phyloP scores from a whole-genome alignment of 2,797 vertebrate genomes.

The Chelidonichthys spinosus region DNA sequence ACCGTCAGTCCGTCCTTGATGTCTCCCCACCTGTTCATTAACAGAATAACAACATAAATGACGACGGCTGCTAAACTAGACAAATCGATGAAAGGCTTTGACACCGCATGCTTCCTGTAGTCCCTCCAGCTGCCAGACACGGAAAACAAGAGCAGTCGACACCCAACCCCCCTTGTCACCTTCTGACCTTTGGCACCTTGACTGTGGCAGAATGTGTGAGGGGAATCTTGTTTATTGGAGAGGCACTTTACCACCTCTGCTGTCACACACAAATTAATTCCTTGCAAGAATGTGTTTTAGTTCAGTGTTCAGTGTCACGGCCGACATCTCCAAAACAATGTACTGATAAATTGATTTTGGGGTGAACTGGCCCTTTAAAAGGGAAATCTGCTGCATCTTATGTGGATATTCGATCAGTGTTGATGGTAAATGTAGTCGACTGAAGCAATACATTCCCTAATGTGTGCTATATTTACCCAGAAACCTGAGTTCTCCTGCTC shows the following conservation, averaged over 20 bases:
- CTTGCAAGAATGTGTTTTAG: not conserved
- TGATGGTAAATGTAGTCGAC: not conserved
- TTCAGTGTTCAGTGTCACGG: not conserved
- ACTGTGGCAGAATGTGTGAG: constrained; percentile 39
- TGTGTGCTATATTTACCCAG: not conserved
- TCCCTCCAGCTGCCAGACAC: constrained; percentile 35
- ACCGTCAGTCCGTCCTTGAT: constrained; percentile 15
- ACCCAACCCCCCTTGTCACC: constrained; percentile 30
- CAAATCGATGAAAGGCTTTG: constrained; percentile 24
- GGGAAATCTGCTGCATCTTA: not conserved
- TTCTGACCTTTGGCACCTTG: constrained; percentile 49
- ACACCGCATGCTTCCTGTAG: constrained; percentile 24
- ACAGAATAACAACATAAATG: constrained; percentile 18
- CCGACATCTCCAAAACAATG: not conserved
- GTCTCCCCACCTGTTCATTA: constrained; percentile 42
- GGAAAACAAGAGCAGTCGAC: constrained; percentile 22
- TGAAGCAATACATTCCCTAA: not conserved
- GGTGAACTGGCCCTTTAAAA: no score
- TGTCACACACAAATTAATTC: not conserved
- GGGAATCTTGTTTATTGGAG: constrained; percentile 39
- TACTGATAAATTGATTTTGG: not conserved
- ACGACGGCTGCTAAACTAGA: constrained; percentile 9
- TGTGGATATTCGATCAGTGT: not conserved
- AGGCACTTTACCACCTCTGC: constrained; percentile 4
- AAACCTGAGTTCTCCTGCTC: not conserved